Base-by-base conservation (phyloP, 2,888 invertebrate species). In the Aspidapion aeneum region DNA sequence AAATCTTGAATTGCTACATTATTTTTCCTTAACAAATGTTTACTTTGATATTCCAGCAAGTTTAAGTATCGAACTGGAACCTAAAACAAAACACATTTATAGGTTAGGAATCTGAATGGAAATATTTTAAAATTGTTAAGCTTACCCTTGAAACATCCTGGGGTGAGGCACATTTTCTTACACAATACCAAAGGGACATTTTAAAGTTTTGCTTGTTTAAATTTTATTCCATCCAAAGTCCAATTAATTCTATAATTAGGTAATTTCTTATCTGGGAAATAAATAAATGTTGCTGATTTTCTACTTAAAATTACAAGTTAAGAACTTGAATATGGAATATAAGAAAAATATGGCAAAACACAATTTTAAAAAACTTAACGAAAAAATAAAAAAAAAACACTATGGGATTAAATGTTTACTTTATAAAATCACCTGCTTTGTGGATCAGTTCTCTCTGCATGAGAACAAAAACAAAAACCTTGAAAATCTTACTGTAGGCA, bases 31-130 rank as follows among this genome's bases (percentile, higher is more conserved):
- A 98, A 83, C 48, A 99, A 83, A 75, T 93, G 89, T 81, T 99
- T 99, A 77, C 98, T 98, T 79, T 99, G 98, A 79, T 93, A 98
- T 81, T 99, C 99, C 76, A 98, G 87, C 49, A 99, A 84, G 83
- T 98, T 98, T 61, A 99, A 84, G 75, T 87, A 84, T 70, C 98
- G 85, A 5, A 74, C 73, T 49, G 77, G 74, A 18, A 76, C 72
- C 78, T 78, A 59, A 48, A 60, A 61, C 18, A 20, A n/a, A 20
- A 35, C 17, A 48, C 12, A 48, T n/a, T 17, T n/a, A 18, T 58
- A 21, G 58, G n/a, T n/a, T 12, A 50, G 16, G 7, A 57, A 21
- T 57, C 9, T 21, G 18, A 5, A 22, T 17, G 9, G 2, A 1
- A 35, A 35, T 7, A 35, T 12, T 12, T 35, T 7, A 12, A 12